Evolutionary conservation across 2,888 invertebrate species (phyloP).

Genomic region (Zygaena filipendulae): DNA sequence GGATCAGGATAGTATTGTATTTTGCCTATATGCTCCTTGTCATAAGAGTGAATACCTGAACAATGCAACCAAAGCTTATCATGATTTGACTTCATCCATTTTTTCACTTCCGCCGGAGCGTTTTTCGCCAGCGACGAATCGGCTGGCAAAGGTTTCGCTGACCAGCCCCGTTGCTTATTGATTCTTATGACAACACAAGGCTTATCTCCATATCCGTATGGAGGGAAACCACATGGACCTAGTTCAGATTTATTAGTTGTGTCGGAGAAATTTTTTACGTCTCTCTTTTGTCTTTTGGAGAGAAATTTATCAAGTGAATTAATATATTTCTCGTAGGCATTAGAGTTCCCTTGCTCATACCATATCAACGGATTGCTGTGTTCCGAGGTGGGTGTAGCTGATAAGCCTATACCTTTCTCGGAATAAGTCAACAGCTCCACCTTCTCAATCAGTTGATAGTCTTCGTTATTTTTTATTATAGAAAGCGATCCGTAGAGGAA

Average conservation of each 20-base stretch:
- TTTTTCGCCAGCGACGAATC: conserved; percentile 23
- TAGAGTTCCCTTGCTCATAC: conserved; percentile 29
- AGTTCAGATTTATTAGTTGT: conserved; percentile 19
- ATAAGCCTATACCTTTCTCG: conserved; percentile 35
- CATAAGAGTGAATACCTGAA: conserved; percentile 38
- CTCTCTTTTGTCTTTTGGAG: conserved; percentile 24
- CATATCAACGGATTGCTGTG: conserved; percentile 35
- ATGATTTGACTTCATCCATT: conserved; percentile 30
- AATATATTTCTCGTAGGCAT: conserved; percentile 38
- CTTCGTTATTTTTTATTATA: conserved; percentile 23
- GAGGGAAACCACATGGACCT: conserved; percentile 41
- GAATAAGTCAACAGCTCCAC: conserved; percentile 25
- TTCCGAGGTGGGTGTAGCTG: conserved; percentile 39
- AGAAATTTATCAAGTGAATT: conserved; percentile 33
- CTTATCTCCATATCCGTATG: conserved; percentile 44
- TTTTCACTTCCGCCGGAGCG: conserved; percentile 30
- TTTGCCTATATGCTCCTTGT: conserved; percentile 43
- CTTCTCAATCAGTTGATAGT: conserved; percentile 23
- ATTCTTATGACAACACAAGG: conserved; percentile 49
- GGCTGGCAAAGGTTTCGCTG: conserved; percentile 30
- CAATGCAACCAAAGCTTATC: conserved; percentile 44
- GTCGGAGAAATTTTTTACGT: conserved; percentile 11
- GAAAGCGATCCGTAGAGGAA: conserved; percentile 30
- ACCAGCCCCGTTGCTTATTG: conserved; percentile 43
- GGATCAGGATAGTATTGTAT: conserved; percentile 49